Evolutionary conservation across 2,888 invertebrate genomes (phyloP), one percentile per base, ranked within the genome.

Genomic region (Rhagonycha lutea): DNA sequence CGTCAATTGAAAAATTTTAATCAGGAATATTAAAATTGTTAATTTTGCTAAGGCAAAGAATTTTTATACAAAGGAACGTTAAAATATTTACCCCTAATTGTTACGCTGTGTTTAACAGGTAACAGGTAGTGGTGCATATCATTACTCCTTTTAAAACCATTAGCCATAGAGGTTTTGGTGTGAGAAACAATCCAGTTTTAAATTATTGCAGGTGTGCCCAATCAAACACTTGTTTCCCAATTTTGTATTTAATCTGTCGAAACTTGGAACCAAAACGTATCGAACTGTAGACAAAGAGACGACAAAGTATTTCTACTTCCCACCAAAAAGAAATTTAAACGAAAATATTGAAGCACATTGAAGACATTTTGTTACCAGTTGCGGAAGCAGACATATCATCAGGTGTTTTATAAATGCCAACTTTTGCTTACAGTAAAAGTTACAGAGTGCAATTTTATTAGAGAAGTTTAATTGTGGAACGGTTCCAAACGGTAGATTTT

Each of bases 1-100:
- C 63, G 47, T 65, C 18, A 81, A 82, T 83, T 82, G 79, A 1
- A 18, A 47, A 47, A 47, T 32, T 5, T 12, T 32, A 32, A 32
- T 32, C 5, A 12, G n/a, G 12, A 32, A 32, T n/a, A 12, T 47
- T 47, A 12, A 32, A 32, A n/a, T 32, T 32, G 12, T n/a, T 47
- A 47, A n/a, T 47, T 47, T 47, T n/a, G n/a, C n/a, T n/a, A 18
- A 18, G 1, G 18, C 2, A 47, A n/a, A 47, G 47, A n/a, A 47
- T 47, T 7, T 47, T n/a, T 47, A 68, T 12, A 29, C 32, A 28
- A 68, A 68, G 32, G n/a, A 68, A 68, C 32, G 32, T 68, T 68
- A 32, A 68, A 68, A 32, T 28, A 68, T 32, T 32, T 68, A 62
- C 28, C 63, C 71, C 74, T 32, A 62, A 70, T 74, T 69, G 69